Conservation (phyloP, 2,113 vertebrate genomes). For the Elachura formosa region DNA sequence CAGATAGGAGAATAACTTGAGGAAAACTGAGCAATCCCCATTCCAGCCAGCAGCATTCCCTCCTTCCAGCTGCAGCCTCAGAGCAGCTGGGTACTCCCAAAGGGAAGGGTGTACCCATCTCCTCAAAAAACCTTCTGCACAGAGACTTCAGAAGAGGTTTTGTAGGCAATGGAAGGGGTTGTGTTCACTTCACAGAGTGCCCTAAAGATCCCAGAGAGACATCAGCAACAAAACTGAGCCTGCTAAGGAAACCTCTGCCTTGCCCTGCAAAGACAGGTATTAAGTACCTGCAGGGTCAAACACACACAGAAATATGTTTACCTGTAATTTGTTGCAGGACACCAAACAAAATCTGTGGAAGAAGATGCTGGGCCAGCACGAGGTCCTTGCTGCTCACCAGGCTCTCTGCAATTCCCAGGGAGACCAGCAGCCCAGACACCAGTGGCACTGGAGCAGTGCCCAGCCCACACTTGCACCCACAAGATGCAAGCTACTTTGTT, state of each 20-base stretch:
- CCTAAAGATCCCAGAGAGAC: not conserved
- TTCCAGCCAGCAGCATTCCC: not conserved
- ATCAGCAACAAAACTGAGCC: not conserved
- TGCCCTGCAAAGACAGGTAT: not conserved
- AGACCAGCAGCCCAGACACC: not conserved
- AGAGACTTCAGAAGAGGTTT: not conserved
- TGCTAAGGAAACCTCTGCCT: not conserved
- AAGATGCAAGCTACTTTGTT: not conserved
- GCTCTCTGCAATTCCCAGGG: not conserved
- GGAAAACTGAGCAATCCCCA: not conserved
- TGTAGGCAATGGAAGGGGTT: not conserved
- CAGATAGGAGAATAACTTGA: not conserved
- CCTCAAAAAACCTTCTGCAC: not conserved
- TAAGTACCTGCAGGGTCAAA: not conserved
- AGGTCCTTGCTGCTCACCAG: fast-evolving
- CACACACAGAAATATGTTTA: fast-evolving
- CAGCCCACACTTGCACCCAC: fast-evolving
- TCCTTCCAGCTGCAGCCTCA: not conserved
- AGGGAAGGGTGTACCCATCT: fast-evolving
- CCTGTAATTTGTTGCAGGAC: not conserved
- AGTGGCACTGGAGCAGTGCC: not conserved
- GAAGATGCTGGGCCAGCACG: not conserved
- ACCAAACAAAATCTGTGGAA: not conserved
- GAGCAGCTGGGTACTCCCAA: fast-evolving
- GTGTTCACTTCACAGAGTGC: not conserved